Conservation (phyloP, 2,888 invertebrate species). For the Ethmia dodecea region DNA sequence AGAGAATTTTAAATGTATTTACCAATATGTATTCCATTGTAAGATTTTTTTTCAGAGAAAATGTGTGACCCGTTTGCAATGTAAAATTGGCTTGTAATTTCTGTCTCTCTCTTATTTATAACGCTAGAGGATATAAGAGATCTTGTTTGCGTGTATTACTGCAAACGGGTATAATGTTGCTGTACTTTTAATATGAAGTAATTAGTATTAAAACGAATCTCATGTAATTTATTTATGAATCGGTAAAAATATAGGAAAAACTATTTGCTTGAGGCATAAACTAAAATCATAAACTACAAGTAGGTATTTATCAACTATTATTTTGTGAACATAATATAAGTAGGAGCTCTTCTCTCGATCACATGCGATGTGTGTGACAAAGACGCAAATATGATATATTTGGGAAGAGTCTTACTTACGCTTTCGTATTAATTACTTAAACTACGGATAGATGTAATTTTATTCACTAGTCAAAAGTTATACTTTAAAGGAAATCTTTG, state of each 20-base stretch:
- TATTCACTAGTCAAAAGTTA: conserved; percentile 71
- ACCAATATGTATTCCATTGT: no score
- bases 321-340: background rate
- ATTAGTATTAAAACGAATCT: conserved; percentile 25
- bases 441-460: conserved; percentile 56
- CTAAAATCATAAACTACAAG: background rate
- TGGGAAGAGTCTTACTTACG: conserved; percentile 32
- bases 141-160: no score
- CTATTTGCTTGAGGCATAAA: background rate
- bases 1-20: no score
- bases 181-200: conserved; percentile 5
- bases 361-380: conserved; percentile 22
- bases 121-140: no score
- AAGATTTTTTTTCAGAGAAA: no score
- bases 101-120: no score
- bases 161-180: background rate
- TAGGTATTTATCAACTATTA: background rate
- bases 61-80: no score
- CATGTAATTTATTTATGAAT: conserved; percentile 1
- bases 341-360: conserved; percentile 20
- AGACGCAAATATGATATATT: conserved; percentile 13
- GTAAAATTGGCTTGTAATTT: no score
- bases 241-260: background rate
- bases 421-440: conserved; percentile 53
- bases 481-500: conserved; percentile 46